Evolutionary conservation across 2,888 invertebrate genomes (phyloP), one percentile per base, ranked within the genome.

Genomic region (Argyresthia goedartella): DNA sequence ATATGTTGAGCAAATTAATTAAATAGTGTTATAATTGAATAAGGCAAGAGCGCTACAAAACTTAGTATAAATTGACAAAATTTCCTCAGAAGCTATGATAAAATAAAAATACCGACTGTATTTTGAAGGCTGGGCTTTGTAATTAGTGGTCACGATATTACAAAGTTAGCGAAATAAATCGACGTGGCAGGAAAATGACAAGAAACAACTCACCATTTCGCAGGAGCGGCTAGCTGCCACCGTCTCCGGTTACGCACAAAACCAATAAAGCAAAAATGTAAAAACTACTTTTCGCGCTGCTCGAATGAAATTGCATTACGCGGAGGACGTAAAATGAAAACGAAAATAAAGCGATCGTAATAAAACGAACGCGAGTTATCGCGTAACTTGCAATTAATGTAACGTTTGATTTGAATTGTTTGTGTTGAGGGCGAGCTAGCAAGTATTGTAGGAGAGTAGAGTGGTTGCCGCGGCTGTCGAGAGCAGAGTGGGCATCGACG

Each of bases 291-390:
- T 69, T 71, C 71, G 75, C 70, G 72, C 66, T 76, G 77, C 74
- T 81, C 74, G 78, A 78, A 64, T 82, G 81, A 80, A 82, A 82
- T 84, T 81, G 81, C 77, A 82, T 82, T 85, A 81, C 50, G 33
- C 43, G 25, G 66, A 66, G 66, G 71, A 76, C 67, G 73, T 66
- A 76, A 77, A 81, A 82, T 81, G 81, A 80, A 81, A 74, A 62
- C 73, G 68, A 73, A 74, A 75, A 76, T 79, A 81, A 77, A 72
- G 71, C 66, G 65, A 63, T 60, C 63, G 80, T 65, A 73, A 79
- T 81, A 82, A 85, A 85, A 76, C 69, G 56, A 56, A 70, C 70
- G 69, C 73, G 76, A 57, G 66, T 77, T 80, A 82, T 81, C 65
- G 64, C 71, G 69, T 70, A 67, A 73, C 67, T 75, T 70, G 72